phyloP scores from a whole-genome alignment of 2,888 invertebrate species.

The Sympetrum striolatum region DNA sequence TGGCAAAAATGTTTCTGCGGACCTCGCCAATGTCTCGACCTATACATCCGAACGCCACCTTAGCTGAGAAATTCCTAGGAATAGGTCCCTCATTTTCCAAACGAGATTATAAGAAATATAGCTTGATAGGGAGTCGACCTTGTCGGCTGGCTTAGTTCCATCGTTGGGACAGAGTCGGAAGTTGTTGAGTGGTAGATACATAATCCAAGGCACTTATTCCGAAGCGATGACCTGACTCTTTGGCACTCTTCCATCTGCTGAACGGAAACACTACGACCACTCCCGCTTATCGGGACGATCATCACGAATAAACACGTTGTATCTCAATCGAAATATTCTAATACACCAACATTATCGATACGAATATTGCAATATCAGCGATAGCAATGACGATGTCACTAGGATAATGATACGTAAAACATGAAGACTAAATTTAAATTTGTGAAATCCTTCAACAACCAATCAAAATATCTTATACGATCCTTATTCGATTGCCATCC shows the following conservation, averaged over 20 bases:
- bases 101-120: background rate
- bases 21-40: background rate
- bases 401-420: too few species aligned
- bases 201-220: background rate
- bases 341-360: too few species aligned
- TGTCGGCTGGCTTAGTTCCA: background rate
- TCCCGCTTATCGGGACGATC: background rate
- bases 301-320: too few species aligned
- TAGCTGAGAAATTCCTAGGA: background rate
- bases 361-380: too few species aligned
- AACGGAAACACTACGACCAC: background rate
- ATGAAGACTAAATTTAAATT: too few species aligned
- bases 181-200: background rate
- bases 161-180: background rate
- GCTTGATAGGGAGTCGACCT: background rate
- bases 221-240: background rate
- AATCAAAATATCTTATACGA: too few species aligned
- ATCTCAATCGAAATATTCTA: too few species aligned
- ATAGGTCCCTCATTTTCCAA: background rate
- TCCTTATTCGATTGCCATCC: too few species aligned
- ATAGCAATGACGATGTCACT: too few species aligned
- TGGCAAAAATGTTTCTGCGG: background rate
- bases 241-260: background rate
- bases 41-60: background rate
- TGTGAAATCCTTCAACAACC: too few species aligned